Base-by-base conservation (phyloP, 2,888 invertebrate genomes). In the Limulus polyphemus region DNA sequence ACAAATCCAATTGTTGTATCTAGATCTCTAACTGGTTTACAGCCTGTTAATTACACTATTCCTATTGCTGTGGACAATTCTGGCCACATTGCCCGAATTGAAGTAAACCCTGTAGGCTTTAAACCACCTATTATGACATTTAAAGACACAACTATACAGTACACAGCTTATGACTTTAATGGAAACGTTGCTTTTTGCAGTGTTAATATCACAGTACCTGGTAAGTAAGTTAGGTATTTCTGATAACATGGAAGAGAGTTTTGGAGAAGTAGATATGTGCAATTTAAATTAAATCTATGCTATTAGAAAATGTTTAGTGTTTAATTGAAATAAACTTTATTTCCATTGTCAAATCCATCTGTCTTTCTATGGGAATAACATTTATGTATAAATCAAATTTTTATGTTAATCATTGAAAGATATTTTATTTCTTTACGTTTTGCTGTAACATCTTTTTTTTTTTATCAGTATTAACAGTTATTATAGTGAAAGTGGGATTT, bases 121-220 rank as follows among this genome's bases (percentile, higher is more conserved):
- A 86, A 83, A 73, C 91, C 91, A 1, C 93, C 93, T 0, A 82
- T 90, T 68, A 84, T 86, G 74, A 83, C 92, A 11, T 92, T 94
- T 77, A 85, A 90, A 74, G 92, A 94, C 68, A 90, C 89, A 73
- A 88, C 91, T 47, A 90, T 95, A 0, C 88, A 91, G 79, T 98
- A 95, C 73, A 88, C 94, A 1, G 98, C 97, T 4, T 97, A 91
- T 73, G 98, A 98, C 78, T 92, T 90, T 72, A 95, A 95, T 74
- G 95, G 95, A 69, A 98, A 98, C 74, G 93, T 93, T 13, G 98
- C 95, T 13, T 92, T 93, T 74, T 98, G 98, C 74, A 89, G 90
- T 80, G 92, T 98, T 48, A 92, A 93, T 72, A 91, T 98, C 48
- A 91, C 93, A 1, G 92, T 93, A 11, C 90, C 90, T 48, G 82